Percentiles rank a stretch among this genome's conserved stretches.
phyloP scores from a whole-genome alignment of 1,140 invertebrate genomes.

The Dreissena polymorpha region DNA sequence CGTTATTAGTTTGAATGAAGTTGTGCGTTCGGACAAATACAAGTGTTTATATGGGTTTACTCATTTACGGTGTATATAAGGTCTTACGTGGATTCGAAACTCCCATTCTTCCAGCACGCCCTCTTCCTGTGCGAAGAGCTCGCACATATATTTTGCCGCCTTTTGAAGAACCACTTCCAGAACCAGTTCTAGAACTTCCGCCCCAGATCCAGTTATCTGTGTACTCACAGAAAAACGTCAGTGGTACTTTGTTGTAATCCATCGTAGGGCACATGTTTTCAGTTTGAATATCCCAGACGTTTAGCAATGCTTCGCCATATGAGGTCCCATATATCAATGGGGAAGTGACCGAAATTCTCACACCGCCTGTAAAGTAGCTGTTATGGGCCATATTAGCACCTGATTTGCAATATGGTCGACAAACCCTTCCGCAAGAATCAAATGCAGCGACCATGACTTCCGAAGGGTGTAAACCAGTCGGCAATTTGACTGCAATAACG shows the following conservation, averaged over 20 bases:
- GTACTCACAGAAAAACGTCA: slow-evolving; percentile 58
- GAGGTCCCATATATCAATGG: slow-evolving; percentile 51
- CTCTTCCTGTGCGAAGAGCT: no score
- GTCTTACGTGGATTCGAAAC: no score
- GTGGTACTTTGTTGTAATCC: slow-evolving; percentile 34
- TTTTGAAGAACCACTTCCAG: no score
- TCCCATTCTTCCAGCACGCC: no score
- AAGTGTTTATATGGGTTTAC: no score
- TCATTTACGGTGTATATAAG: no score
- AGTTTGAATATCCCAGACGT: slow-evolving; percentile 49
- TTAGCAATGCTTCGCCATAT: slow-evolving; percentile 51
- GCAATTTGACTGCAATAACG: slow-evolving; percentile 66
- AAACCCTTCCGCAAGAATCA: slow-evolving; percentile 59
- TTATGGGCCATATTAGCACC: not conserved
- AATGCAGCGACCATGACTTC: slow-evolving; percentile 55
- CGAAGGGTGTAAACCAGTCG: slow-evolving; percentile 20
- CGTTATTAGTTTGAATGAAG: no score
- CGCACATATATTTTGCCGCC: no score
- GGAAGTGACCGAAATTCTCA: slow-evolving; percentile 39
- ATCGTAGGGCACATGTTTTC: slow-evolving; percentile 45
- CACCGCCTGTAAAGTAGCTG: slow-evolving; percentile 49
- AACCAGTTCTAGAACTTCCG: no score
- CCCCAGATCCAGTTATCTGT: slow-evolving; percentile 56
- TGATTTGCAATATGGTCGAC: slow-evolving; percentile 46
- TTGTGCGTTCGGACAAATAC: no score